Evolutionary conservation across 2,797 vertebrate genomes (phyloP).

Genomic region (Gymnoscopelus braueri): DNA sequence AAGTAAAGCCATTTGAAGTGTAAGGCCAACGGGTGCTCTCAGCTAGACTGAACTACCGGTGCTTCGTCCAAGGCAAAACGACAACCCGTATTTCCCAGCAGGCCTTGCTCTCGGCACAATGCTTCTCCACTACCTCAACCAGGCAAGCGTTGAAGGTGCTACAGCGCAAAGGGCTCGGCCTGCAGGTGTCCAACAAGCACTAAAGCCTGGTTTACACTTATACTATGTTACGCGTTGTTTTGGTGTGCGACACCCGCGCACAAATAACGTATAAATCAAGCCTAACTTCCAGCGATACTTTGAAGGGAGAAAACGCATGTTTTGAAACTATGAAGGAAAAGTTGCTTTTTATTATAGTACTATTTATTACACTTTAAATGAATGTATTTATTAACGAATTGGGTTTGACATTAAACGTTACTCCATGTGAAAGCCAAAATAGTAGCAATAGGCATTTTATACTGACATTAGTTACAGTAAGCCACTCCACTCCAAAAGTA

Average conservation of each 20-base stretch:
- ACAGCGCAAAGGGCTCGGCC: neutral
- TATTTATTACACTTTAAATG: conserved; percentile 46
- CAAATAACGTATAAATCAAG: neutral
- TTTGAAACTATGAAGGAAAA: conserved; percentile 27
- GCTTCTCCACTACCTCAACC: conserved; percentile 59
- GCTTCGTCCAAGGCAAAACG: conserved; percentile 34
- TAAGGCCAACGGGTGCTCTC: conserved; percentile 19
- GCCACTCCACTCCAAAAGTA: too few relatives aligned
- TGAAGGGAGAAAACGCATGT: neutral
- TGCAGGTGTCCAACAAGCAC: conserved; percentile 1
- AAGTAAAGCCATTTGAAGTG: conserved; percentile 38
- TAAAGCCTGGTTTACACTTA: neutral
- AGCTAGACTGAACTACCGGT: conserved; percentile 15
- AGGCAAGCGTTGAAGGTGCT: conserved; percentile 35
- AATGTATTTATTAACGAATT: conserved; percentile 47
- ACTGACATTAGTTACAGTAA: conserved; percentile 1
- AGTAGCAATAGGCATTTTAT: conserved; percentile 7
- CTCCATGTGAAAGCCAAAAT: conserved; percentile 17
- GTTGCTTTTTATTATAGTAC: conserved; percentile 22
- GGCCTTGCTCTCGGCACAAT: conserved; percentile 32
- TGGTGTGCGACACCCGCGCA: too few relatives aligned
- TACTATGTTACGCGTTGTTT: too few relatives aligned
- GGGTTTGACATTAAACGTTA: neutral
- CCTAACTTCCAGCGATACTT: conserved; percentile 11
- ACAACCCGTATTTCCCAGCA: conserved; percentile 5